Conservation (phyloP, 2,797 vertebrate species). For the Myotis daubentonii region DNA sequence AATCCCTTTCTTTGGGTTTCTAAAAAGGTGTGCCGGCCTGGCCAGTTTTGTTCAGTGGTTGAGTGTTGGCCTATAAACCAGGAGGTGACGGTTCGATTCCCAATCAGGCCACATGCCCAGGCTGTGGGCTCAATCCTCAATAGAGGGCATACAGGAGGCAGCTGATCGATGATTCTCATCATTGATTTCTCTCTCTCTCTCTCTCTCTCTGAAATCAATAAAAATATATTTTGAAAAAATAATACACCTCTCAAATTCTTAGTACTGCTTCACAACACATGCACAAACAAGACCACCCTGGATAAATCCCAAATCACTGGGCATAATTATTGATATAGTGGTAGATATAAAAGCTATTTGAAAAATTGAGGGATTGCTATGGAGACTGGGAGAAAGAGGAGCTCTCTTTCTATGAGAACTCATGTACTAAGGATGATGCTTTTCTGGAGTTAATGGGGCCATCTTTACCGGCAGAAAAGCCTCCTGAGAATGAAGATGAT, state of each 20-base stretch:
- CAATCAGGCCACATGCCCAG: no score
- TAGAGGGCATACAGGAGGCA: no score
- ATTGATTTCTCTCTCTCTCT: no score
- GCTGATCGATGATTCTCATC: no score
- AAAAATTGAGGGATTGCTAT: not conserved
- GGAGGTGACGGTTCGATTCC: not conserved
- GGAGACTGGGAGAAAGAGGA: not conserved
- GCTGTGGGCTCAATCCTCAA: no score
- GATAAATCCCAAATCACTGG: not conserved
- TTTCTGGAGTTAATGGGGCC: not conserved
- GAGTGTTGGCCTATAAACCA: no score
- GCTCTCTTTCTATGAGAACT: not conserved
- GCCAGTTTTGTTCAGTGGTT: no score
- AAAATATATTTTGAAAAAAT: no score
- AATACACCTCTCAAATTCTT: not conserved
- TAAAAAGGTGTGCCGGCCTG: not conserved
- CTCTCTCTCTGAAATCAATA: no score
- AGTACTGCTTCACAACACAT: not conserved
- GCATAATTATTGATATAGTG: not conserved
- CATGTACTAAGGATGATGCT: not conserved
- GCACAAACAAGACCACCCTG: not conserved
- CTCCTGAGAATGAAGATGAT: not conserved
- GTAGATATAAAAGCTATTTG: not conserved
- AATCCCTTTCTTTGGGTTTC: not conserved
- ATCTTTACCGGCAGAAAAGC: not conserved